phyloP scores from a whole-genome alignment of 2,797 vertebrate species.

The Sebastes umbrosus region DNA sequence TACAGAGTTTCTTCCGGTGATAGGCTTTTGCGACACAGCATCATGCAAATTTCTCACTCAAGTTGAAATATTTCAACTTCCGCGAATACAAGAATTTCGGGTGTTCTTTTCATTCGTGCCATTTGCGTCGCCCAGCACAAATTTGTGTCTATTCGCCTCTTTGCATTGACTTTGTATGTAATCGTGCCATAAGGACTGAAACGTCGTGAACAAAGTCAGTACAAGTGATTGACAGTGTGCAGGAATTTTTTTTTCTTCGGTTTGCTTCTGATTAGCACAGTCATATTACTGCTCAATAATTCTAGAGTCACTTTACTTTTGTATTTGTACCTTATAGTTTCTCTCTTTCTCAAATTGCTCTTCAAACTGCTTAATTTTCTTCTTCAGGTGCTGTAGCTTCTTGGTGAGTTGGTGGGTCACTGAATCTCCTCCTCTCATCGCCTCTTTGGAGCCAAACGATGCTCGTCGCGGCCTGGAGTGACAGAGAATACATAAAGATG shows the following conservation, averaged over 20 bases:
- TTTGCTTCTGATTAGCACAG: neutral
- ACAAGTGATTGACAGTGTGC: neutral
- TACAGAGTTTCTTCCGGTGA: too few relatives aligned
- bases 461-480: constrained; percentile 88
- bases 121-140: too few relatives aligned
- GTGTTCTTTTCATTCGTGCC: too few relatives aligned
- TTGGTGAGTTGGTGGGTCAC: constrained; percentile 94
- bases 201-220: neutral
- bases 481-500: neutral
- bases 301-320: neutral
- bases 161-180: too few relatives aligned
- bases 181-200: neutral
- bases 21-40: too few relatives aligned
- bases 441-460: constrained; percentile 93
- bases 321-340: constrained; percentile 88
- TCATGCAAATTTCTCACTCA: too few relatives aligned
- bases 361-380: constrained; percentile 98
- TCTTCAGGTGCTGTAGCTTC: constrained; percentile 93
- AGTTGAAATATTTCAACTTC: too few relatives aligned
- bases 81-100: too few relatives aligned
- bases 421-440: constrained; percentile 85
- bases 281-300: neutral
- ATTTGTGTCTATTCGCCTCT: too few relatives aligned
- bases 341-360: constrained; percentile 98
- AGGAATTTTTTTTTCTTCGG: neutral